phyloP scores from a whole-genome alignment of 64 coral and sea anemone genomes.

The Acropora yongei region DNA sequence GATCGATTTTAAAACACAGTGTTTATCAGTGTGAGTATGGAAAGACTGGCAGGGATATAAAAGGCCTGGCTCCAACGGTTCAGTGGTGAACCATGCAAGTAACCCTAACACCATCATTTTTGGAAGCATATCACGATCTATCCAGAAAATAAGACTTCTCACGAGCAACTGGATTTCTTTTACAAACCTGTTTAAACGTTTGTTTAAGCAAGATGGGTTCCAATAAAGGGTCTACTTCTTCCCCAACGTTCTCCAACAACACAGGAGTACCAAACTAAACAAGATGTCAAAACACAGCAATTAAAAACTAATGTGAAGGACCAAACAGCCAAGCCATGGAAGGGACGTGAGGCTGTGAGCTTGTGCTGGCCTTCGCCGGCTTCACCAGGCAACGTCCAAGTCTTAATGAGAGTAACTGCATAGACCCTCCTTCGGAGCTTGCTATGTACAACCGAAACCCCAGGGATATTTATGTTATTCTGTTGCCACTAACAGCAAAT shows the following conservation, averaged over 20 bases:
- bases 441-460: not conserved
- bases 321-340: too few species aligned
- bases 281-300: not conserved
- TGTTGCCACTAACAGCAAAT: too few species aligned
- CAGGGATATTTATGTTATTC: not conserved
- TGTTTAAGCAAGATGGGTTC: conserved; percentile 65
- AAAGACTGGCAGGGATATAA: too few species aligned
- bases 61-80: not conserved
- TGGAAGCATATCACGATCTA: not conserved
- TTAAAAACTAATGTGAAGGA: too few species aligned
- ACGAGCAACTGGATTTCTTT: not conserved
- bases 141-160: not conserved
- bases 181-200: conserved; percentile 67
- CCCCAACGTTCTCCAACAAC: conserved; percentile 72
- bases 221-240: conserved; percentile 64
- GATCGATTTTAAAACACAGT: not conserved
- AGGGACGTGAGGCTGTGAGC: too few species aligned
- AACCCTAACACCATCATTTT: too few species aligned
- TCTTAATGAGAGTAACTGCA: too few species aligned
- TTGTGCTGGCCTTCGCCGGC: too few species aligned
- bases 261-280: conserved; percentile 69
- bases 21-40: not conserved
- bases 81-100: not conserved
- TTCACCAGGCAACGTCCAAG: too few species aligned
- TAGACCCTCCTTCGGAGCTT: too few species aligned